Percentiles rank a stretch among this genome's conserved stretches.
Conservation (phyloP, 2,113 vertebrate genomes). For the Chinchilla lanigera region DNA sequence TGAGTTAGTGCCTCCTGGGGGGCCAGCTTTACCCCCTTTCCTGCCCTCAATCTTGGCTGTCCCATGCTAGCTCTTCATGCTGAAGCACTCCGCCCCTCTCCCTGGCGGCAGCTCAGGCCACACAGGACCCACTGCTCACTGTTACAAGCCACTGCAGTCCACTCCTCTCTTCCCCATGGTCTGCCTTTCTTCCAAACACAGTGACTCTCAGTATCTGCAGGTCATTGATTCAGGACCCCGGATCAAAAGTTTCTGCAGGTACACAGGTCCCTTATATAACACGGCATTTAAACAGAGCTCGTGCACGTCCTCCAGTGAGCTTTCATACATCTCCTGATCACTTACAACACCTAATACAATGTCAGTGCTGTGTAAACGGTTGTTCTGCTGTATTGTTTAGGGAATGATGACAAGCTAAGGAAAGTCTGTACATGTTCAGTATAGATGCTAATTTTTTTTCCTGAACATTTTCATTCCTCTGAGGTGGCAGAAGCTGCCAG, state of each 20-base stretch:
- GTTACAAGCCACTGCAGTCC: fast-evolving
- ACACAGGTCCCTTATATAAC: background rate
- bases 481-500: background rate
- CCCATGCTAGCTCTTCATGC: fast-evolving
- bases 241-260: background rate
- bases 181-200: background rate
- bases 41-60: background rate
- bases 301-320: too few species aligned
- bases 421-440: background rate
- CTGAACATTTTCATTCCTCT: background rate
- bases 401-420: background rate
- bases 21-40: background rate
- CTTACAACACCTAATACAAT: background rate
- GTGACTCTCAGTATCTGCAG: background rate
- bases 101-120: fast-evolving
- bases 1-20: background rate
- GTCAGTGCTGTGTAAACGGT: background rate
- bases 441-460: background rate
- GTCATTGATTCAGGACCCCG: background rate
- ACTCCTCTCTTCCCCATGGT: background rate
- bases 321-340: background rate
- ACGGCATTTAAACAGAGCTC: background rate
- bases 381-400: background rate
- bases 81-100: fast-evolving
- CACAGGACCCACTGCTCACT: background rate